Percentiles rank a stretch among this genome's conserved stretches.
These are phyloP conservation scores for Takifugu ocellatus DNA, from an alignment of 2,797 vertebrate genomes.

Conservation along the genomic window DNA sequence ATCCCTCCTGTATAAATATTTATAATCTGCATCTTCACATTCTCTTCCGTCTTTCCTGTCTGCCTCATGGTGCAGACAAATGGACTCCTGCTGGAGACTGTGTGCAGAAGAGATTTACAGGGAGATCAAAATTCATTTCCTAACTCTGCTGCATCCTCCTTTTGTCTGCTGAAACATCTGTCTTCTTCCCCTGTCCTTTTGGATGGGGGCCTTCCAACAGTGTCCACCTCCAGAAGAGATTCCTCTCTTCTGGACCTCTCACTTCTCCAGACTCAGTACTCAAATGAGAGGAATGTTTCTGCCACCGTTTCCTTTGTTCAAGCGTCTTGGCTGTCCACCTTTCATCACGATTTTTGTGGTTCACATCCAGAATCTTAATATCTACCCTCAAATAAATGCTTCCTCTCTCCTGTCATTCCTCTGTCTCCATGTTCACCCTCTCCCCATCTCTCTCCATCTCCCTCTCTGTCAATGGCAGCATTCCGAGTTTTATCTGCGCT, in stretches of 20 bases:
- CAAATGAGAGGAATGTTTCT: no score
- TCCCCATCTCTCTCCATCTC: neutral
- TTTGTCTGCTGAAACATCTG: neutral
- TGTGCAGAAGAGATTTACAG: conserved; percentile 43
- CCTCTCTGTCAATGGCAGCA: conserved; percentile 26
- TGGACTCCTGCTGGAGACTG: conserved; percentile 47
- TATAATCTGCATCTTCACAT: conserved; percentile 59
- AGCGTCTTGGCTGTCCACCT: no score
- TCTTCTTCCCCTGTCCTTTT: no score
- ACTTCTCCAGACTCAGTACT: no score
- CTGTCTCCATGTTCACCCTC: neutral
- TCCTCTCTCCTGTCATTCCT: neutral
- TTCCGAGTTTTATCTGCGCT: conserved; percentile 33
- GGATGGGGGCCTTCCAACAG: no score
- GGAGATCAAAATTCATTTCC: conserved; percentile 16
- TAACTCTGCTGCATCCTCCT: neutral
- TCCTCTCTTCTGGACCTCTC: no score
- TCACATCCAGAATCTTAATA: neutral
- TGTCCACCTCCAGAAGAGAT: no score
- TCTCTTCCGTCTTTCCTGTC: conserved; percentile 5
- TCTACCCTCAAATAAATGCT: neutral
- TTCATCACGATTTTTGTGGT: no score
- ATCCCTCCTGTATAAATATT: conserved; percentile 69
- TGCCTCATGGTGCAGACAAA: conserved; percentile 16
- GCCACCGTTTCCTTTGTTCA: no score